Conservation (phyloP, 23 tunicate species). For the Ciona savignyi region DNA sequence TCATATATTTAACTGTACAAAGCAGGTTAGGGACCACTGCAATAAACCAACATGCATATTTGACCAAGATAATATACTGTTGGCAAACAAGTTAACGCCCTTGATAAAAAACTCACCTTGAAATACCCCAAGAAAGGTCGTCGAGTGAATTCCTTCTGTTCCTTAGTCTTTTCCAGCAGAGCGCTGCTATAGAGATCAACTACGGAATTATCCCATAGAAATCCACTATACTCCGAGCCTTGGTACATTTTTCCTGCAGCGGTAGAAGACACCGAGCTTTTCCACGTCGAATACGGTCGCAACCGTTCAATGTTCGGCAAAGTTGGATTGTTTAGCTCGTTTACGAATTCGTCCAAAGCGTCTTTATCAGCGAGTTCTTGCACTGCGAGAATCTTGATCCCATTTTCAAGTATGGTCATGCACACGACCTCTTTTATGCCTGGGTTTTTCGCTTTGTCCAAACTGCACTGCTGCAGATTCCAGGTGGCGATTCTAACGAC, state of each 20-base stretch:
- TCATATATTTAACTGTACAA: too few relatives aligned
- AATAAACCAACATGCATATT: too few relatives aligned
- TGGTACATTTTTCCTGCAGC: conserved; percentile 39
- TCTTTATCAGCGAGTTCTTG: conserved; percentile 23
- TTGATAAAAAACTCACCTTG: conserved; percentile 1
- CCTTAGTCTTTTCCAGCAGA: conserved; percentile 10
- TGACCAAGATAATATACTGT: too few relatives aligned
- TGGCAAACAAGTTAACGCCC: too few relatives aligned
- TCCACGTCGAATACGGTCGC: conserved; percentile 7
- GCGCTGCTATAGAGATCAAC: conserved; percentile 14
- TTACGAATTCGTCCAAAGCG: conserved; percentile 21
- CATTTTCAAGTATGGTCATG: conserved; percentile 33
- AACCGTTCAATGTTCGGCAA: conserved; percentile 25
- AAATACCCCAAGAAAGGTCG: conserved; percentile 30
- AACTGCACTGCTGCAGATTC: conserved; percentile 36
- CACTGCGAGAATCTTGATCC: conserved; percentile 26
- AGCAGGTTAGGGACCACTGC: too few relatives aligned
- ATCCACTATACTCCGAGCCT: conserved; percentile 33
- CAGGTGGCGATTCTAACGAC: conserved; percentile 33
- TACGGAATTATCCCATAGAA: conserved; percentile 18
- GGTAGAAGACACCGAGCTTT: conserved; percentile 4
- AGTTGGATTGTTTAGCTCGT: conserved; percentile 34
- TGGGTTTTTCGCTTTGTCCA: conserved; percentile 34
- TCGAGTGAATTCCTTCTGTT: conserved; percentile 19
- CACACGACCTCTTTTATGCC: conserved; percentile 40